Conservation (phyloP, 2,797 vertebrate species). For the Acrocephalus scirpaceus region DNA sequence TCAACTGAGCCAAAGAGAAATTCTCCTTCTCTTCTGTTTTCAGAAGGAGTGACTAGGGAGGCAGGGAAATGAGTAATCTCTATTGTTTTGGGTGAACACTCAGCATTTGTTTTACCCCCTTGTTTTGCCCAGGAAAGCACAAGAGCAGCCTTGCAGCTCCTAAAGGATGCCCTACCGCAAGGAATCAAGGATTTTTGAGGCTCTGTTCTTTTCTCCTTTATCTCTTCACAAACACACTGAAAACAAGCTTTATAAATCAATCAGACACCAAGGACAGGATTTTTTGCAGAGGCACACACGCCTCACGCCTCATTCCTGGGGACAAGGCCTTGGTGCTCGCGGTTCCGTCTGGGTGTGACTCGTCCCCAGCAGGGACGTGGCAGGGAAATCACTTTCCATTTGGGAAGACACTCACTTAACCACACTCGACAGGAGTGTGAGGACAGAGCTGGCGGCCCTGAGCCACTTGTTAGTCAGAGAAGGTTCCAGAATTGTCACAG, state of each 20-base stretch:
- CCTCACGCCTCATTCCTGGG: background rate
- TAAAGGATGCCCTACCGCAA: background rate
- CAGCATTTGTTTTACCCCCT: background rate
- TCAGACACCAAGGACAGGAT: background rate
- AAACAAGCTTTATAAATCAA: constrained; percentile 24
- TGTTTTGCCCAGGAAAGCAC: background rate
- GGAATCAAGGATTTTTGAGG: background rate
- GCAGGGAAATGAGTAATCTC: background rate
- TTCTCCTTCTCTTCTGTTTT: background rate
- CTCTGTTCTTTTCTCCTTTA: background rate
- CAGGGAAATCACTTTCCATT: constrained; percentile 25
- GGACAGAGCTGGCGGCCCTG: background rate
- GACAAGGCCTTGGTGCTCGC: background rate
- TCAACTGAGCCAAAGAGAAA: background rate
- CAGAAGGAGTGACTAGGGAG: background rate
- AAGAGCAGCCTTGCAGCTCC: background rate
- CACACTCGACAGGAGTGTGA: background rate
- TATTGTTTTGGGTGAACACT: background rate
- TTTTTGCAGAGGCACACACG: background rate
- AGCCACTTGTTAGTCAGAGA: constrained; percentile 28
- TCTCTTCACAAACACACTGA: background rate
- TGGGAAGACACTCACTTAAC: background rate
- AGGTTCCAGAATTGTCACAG: background rate
- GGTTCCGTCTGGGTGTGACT: background rate
- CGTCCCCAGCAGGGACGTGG: background rate